Base-by-base conservation (phyloP, 2,113 vertebrate genomes). In the Grammomys surdaster region DNA sequence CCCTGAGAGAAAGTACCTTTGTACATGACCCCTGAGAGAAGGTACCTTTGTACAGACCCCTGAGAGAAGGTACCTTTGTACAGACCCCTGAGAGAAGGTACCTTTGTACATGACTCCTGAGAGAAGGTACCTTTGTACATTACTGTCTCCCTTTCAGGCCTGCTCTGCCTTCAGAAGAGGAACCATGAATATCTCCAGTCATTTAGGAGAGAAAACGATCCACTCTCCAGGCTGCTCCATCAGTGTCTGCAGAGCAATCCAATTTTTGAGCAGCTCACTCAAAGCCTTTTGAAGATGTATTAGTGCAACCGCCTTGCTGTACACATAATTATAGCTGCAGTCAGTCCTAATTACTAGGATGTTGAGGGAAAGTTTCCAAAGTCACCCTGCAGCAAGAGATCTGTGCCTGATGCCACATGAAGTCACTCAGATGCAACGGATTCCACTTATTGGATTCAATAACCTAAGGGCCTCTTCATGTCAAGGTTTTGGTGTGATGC, bases 231-330 rank as follows among this genome's bases (percentile, higher is more conserved):
- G 43, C 33, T 69, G 69, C 77, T 87, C 70, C 19, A 33, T 88
- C 93, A 56, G 93, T 0, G 0, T 90, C 78, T 91, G 89, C n/a
- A 85, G 77, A 40, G 33, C 33, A 56, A 76, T 84, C 94, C 63
- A 88, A 95, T 95, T 85, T 97, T 93, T 96, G 82, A 97, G 93
- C 93, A 89, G 84, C 88, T 94, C 72, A 0, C 92, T 84, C 1
- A 0, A 54, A 95, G 88, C 56, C 65, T 85, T 97, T 60, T 94
- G 93, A 96, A 94, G 90, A 90, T 72, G 73, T 51, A 91, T 94
- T 81, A 93, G 90, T 31, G 22, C 78, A 88, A 65, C 88, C 76
- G 73, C 67, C 84, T 96, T 72, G 16, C 65, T 7, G 0, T 67
- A 70, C 60, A 86, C 13, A 51, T 94, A 95, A 96, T 92, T 90